phyloP scores from a whole-genome alignment of 2,113 vertebrate species.

The Tragelaphus strepsiceros region DNA sequence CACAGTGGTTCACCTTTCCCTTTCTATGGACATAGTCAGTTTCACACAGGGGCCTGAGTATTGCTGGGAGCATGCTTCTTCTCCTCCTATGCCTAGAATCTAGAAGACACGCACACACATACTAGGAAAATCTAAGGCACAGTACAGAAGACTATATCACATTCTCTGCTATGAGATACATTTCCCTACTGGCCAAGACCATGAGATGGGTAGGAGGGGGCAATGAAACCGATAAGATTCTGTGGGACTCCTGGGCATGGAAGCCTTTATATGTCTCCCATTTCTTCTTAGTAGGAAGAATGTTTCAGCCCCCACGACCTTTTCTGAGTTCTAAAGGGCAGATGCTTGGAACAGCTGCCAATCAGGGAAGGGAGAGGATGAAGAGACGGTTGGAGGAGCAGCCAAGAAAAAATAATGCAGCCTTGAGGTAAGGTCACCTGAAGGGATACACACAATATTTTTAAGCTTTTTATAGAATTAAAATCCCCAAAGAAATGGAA shows the following conservation, averaged over 20 bases:
- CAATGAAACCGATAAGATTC: background rate
- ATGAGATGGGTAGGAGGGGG: too few species aligned
- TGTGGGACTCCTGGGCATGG: background rate
- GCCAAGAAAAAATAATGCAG: background rate
- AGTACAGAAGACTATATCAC: background rate
- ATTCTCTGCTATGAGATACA: background rate
- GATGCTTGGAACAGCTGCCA: background rate
- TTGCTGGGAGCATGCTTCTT: background rate
- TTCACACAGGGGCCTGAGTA: background rate
- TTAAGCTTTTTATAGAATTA: background rate
- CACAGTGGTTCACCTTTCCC: background rate
- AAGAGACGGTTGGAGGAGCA: background rate
- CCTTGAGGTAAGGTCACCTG: background rate
- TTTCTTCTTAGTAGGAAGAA: background rate
- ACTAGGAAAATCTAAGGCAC: background rate
- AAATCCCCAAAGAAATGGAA: background rate
- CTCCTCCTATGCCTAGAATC: background rate
- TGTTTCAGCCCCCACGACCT: background rate
- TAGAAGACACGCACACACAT: background rate
- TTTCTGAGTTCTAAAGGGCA: background rate
- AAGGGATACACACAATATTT: background rate
- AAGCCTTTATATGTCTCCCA: background rate
- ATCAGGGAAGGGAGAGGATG: background rate
- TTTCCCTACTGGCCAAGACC: background rate
- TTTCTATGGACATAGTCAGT: background rate